These are phyloP conservation scores for Sphyrna mokarran DNA, from an alignment of 2,113 vertebrate genomes.

Conservation along the genomic window DNA sequence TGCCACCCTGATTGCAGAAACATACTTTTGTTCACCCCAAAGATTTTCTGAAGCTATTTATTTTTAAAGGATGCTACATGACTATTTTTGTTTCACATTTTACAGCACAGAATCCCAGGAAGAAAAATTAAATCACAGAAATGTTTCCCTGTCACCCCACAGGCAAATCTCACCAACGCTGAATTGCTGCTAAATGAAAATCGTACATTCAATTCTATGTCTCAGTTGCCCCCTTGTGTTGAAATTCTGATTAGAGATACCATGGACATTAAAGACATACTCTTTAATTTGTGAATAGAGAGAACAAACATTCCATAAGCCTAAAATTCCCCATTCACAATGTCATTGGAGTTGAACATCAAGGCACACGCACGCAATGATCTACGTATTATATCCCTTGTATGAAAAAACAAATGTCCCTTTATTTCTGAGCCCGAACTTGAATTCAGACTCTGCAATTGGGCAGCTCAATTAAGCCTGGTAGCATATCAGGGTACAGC, in stretches of 20 bases:
- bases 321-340: neutral
- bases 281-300: neutral
- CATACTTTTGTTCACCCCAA: neutral
- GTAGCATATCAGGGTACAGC: neutral
- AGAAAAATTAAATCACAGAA: neutral
- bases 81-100: neutral
- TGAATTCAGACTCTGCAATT: neutral
- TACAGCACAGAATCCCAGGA: neutral
- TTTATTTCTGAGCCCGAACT: neutral
- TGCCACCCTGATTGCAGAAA: neutral
- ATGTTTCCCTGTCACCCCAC: neutral
- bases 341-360: neutral
- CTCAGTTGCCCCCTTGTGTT: slow-evolving; percentile 13
- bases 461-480: neutral
- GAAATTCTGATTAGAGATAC: neutral
- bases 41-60: neutral
- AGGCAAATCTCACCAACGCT: neutral
- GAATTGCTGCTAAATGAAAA: neutral
- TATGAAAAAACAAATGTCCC: neutral
- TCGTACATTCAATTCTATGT: neutral
- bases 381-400: neutral
- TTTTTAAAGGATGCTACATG: neutral
- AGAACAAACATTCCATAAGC: neutral
- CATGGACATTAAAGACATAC: neutral
- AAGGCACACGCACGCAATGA: neutral